Percentiles rank a stretch among this genome's conserved stretches.
Conservation (phyloP, 2,797 vertebrate species). For the Phalloptychus januarius region DNA sequence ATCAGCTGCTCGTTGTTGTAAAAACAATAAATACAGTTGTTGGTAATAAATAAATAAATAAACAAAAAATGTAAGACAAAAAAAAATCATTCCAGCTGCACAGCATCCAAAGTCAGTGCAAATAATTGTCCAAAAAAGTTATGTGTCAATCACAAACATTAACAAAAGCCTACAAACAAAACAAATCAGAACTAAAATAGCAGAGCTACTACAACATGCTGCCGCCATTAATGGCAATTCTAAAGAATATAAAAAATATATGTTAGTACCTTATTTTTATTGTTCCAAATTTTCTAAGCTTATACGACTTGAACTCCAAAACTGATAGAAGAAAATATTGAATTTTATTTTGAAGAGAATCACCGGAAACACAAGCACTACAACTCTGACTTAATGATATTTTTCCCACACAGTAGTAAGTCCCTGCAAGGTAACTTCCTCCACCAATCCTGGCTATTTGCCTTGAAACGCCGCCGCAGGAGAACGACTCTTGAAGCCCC, state of each 20-base stretch:
- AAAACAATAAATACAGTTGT: neutral
- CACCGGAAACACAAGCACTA: constrained; percentile 46
- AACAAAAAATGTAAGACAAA: neutral
- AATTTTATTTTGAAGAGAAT: constrained; percentile 53
- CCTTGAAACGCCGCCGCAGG: constrained; percentile 35
- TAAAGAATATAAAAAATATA: neutral
- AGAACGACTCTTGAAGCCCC: constrained; percentile 32
- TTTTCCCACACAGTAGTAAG: constrained; percentile 34
- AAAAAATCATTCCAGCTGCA: neutral
- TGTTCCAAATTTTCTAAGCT: neutral
- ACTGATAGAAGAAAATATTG: neutral
- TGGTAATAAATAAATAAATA: neutral
- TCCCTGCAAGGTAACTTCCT: constrained; percentile 70
- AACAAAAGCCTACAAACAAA: neutral
- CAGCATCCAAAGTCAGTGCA: neutral
- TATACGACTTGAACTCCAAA: neutral
- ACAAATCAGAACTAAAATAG: neutral
- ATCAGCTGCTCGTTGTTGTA: neutral
- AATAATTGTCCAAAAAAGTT: neutral
- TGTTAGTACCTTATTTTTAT: neutral
- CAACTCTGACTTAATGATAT: constrained; percentile 47
- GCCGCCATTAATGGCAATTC: neutral
- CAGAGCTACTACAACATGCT: neutral
- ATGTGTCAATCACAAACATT: neutral
- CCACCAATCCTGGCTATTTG: constrained; percentile 52